Base-by-base conservation (phyloP, 2,797 vertebrate genomes). In the Paratrypauchen microcephalus region DNA sequence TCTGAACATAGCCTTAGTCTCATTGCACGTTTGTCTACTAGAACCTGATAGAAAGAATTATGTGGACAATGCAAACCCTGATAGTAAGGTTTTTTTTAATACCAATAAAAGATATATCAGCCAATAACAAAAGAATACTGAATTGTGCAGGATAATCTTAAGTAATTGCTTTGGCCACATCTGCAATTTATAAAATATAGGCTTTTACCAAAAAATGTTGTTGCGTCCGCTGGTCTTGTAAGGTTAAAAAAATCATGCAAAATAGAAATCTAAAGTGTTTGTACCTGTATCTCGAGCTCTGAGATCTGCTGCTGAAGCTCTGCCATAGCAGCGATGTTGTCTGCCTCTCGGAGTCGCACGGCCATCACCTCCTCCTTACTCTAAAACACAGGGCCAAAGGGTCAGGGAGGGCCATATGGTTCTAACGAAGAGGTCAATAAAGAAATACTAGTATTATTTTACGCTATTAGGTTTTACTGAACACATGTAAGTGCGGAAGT, bases 351-450 rank as follows among this genome's bases (percentile, higher is more conserved):
- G 71, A 99, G 92, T 76, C 97, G 93, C 69, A 96, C 96, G 4
- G 97, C 96, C 97, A 99, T 99, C 85, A 99, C 96, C 78, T 98
- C 96, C 87, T 99, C 98, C 75, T 99, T 99, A 87, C 93, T 97
- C 98, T 99, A 87, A 28, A 79, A 82, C 82, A 65, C 54, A 36
- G 8, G 32, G 8, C 8, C 32, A 36, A 36, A 64, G 57, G 26
- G 5, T 7, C 7, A 23, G 80, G 68, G 63, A 36, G 23, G 32
- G 18, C 2, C 21, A 48, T 26, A 13, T 54, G 30, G 30, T 32
- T 32, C 11, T 23, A 36, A 8, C 7, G 1, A 36, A 39, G 19
- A 60, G 26, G 58, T 36, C 32, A 21, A 23, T 12, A 7, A 12
- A 12, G n/a, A 9, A 12, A 55, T 5, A 13, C 52, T 21, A 5